Percentiles rank a stretch among this genome's conserved stretches.
Conservation (phyloP, 2,888 invertebrate genomes). For the Heliconius sara region DNA sequence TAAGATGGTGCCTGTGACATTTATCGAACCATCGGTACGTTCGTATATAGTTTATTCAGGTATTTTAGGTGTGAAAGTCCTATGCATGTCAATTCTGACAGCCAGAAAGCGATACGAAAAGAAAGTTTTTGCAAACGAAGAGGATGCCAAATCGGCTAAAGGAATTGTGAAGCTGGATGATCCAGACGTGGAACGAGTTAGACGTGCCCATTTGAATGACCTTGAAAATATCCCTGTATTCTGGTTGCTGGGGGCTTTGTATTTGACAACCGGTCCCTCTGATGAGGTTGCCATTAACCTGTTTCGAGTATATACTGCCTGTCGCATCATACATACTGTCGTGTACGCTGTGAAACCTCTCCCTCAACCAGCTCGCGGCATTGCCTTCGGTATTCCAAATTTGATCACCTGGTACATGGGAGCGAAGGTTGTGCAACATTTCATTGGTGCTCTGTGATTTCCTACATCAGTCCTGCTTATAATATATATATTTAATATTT, state of each 20-base stretch:
- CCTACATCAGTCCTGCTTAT: neutral
- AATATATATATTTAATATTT: too few relatives aligned
- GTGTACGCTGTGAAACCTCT: constrained; percentile 86
- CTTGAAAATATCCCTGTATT: constrained; percentile 88
- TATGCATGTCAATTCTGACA: constrained; percentile 59
- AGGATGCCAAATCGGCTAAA: constrained; percentile 58
- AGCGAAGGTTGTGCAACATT: constrained; percentile 60
- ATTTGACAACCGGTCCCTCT: constrained; percentile 79
- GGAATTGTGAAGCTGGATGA: constrained; percentile 66
- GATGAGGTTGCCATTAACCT: constrained; percentile 50
- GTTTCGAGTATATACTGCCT: constrained; percentile 73
- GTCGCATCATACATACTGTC: constrained; percentile 83
- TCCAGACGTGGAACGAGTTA: constrained; percentile 69
- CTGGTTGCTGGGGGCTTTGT: constrained; percentile 77
- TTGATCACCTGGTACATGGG: constrained; percentile 68
- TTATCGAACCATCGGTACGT: constrained; percentile 59
- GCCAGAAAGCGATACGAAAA: constrained; percentile 56
- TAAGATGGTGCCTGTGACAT: constrained; percentile 54
- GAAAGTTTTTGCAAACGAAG: constrained; percentile 68
- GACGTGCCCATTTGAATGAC: constrained; percentile 87
- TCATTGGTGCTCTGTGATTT: constrained; percentile 17
- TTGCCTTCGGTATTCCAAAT: constrained; percentile 62
- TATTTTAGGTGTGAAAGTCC: constrained; percentile 61
- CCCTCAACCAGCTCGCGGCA: constrained; percentile 80
- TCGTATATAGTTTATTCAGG: constrained; percentile 62